phyloP scores from a whole-genome alignment of 1,140 invertebrate species.

The Penaeus vannamei region DNA sequence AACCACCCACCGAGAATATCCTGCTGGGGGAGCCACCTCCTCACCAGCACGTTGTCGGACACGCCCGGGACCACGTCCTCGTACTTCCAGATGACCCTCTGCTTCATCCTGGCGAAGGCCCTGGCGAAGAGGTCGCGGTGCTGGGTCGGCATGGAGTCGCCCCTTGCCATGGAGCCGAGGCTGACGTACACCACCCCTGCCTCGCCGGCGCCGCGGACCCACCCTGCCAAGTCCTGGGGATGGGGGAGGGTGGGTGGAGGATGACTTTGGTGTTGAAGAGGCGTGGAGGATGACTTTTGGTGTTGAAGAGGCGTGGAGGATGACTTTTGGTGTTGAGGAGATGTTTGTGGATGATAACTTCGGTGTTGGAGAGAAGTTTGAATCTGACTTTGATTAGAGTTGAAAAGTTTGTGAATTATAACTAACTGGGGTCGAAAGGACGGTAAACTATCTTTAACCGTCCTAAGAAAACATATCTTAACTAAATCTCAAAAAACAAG shows the following conservation, averaged over 20 bases:
- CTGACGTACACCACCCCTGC: conserved; percentile 47
- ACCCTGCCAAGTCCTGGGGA: conserved; percentile 22
- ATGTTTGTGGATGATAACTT: too few relatives aligned
- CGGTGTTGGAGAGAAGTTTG: too few relatives aligned
- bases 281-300: too few relatives aligned
- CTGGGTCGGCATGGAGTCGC: not conserved
- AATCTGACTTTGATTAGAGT: too few relatives aligned
- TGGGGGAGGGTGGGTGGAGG: not conserved
- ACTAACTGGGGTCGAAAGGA: too few relatives aligned
- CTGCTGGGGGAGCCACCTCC: conserved; percentile 49
- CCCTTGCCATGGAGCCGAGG: conserved; percentile 2
- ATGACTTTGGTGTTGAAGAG: too few relatives aligned
- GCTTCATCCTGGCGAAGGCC: not conserved
- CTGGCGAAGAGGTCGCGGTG: not conserved
- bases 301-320: too few relatives aligned
- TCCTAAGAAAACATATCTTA: too few relatives aligned
- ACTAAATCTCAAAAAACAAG: too few relatives aligned
- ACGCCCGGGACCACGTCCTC: conserved; percentile 10
- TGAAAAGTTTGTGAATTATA: too few relatives aligned
- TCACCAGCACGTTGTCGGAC: not conserved
- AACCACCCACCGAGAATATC: conserved; percentile 37
- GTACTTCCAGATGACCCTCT: conserved; percentile 37
- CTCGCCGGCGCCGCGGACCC: conserved; percentile 32
- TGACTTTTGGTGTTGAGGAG: too few relatives aligned
- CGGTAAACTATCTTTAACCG: too few relatives aligned